Evolutionary conservation across 2,888 invertebrate genomes (phyloP).

Genomic region (Drosophila dives): DNA sequence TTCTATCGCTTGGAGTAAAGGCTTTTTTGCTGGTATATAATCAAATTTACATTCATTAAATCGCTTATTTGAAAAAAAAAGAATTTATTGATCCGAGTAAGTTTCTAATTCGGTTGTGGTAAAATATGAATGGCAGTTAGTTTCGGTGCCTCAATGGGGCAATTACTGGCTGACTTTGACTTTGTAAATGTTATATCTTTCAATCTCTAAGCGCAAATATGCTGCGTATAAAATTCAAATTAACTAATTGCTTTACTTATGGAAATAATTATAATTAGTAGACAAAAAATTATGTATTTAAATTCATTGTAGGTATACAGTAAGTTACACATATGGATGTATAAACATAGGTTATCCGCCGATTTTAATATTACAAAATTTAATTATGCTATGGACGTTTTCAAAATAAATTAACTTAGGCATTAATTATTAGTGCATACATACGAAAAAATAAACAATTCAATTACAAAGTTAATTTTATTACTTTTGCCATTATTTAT

Average conservation of each 20-base stretch:
- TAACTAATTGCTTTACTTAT: conserved; percentile 2
- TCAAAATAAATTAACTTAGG: conserved; percentile 61
- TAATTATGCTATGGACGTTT: conserved; percentile 63
- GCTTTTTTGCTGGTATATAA: not conserved
- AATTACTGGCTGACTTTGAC: conserved; percentile 8
- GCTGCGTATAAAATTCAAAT: not conserved
- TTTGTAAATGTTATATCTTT: not conserved
- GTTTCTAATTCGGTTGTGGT: conserved; percentile 6
- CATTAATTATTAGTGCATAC: conserved; percentile 24
- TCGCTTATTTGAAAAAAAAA: not conserved
- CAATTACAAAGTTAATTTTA: not conserved
- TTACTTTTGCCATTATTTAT: not conserved
- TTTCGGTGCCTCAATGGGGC: conserved; percentile 6
- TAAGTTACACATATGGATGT: not conserved
- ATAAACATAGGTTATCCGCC: not conserved
- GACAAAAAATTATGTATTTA: not conserved
- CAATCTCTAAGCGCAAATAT: not conserved
- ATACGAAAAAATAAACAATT: not conserved
- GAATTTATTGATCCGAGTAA: not conserved
- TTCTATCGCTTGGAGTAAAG: not conserved
- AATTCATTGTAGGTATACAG: not conserved
- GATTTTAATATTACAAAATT: not conserved
- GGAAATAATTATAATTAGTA: not conserved
- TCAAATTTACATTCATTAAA: not conserved
- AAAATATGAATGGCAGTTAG: conserved; percentile 36